Evolutionary conservation across 1,140 invertebrate species (phyloP).

Genomic region (Choristoneura fumiferana): DNA sequence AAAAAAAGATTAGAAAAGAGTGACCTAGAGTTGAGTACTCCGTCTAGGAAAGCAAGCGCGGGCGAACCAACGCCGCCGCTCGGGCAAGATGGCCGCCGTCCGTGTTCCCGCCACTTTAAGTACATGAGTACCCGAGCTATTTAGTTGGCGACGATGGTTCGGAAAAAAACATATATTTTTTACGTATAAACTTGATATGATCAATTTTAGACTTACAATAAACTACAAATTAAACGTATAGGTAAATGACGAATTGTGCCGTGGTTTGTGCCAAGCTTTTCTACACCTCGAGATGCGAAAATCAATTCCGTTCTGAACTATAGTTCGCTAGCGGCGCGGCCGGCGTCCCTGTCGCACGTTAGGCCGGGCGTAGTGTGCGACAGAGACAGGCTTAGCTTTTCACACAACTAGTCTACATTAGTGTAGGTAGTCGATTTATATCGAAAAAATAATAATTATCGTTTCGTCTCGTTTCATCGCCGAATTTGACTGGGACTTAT

Average conservation of each 20-base stretch:
- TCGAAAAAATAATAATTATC: too few relatives aligned
- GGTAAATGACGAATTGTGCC: conserved; percentile 14
- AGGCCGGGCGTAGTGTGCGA: background rate
- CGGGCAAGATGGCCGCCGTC: background rate
- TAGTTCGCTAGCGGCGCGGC: background rate
- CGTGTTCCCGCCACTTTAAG: conserved; percentile 5
- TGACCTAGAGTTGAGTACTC: conserved; percentile 28
- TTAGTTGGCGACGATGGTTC: background rate
- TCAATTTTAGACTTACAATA: conserved; percentile 59
- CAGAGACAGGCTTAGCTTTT: background rate
- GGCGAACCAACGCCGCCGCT: conserved; percentile 1
- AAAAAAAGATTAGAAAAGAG: conserved; percentile 41
- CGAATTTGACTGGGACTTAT: too few relatives aligned
- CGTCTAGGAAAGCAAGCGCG: conserved; percentile 65
- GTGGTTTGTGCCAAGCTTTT: conserved; percentile 36
- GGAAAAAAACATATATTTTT: conserved; percentile 35
- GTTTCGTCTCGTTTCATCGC: too few relatives aligned
- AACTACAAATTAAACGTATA: conserved; percentile 42
- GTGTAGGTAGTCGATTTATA: too few relatives aligned
- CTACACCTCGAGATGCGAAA: conserved; percentile 6
- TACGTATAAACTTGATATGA: conserved; percentile 77
- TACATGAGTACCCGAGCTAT: background rate
- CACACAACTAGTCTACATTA: conserved; percentile 5
- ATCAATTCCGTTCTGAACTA: conserved; percentile 26
- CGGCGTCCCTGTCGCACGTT: conserved; percentile 3